A percentile compares a stretch with the other conserved stretches of the same genome.
These are phyloP conservation scores for Sarotherodon lohbergeri DNA, from an alignment of 2,113 vertebrate species.

Conservation along the genomic window DNA sequence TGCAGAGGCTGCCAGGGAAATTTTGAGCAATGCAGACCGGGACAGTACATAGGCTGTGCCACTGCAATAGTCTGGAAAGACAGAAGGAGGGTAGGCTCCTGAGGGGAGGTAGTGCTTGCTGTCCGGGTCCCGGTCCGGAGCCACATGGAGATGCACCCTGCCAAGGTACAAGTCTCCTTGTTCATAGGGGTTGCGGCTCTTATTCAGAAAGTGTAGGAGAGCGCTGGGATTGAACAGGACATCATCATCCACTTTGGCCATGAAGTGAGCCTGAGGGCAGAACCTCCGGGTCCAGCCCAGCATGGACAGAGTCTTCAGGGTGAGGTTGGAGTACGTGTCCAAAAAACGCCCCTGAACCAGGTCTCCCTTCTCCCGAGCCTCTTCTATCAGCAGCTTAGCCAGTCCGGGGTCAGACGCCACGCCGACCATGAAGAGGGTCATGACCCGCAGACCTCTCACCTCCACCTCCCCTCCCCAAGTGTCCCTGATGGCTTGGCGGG, in stretches of 20 bases:
- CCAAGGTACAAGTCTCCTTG: constrained; percentile 79
- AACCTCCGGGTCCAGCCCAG: constrained; percentile 75
- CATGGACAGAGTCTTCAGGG: constrained; percentile 82
- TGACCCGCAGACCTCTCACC: constrained; percentile 67
- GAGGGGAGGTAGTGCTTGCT: constrained; percentile 73
- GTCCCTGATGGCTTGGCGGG: constrained; percentile 76
- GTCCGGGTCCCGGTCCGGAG: constrained; percentile 64
- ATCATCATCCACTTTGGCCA: constrained; percentile 87
- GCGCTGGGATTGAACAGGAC: constrained; percentile 80
- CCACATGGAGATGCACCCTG: constrained; percentile 76
- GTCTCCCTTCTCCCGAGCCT: constrained; percentile 72
- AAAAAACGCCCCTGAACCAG: constrained; percentile 80
- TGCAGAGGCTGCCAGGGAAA: constrained; percentile 69
- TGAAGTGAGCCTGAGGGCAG: constrained; percentile 77
- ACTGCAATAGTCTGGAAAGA: constrained; percentile 86
- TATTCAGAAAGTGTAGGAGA: constrained; percentile 71
- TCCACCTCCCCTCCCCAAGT: constrained; percentile 78
- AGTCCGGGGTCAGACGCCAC: constrained; percentile 53
- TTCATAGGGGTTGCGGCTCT: constrained; percentile 51
- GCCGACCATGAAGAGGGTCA: constrained; percentile 81
- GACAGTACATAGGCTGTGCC: constrained; percentile 84
- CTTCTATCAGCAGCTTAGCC: constrained; percentile 65
- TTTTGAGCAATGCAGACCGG: constrained; percentile 69
- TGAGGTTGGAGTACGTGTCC: constrained; percentile 85
- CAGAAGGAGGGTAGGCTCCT: constrained; percentile 61